Conservation (phyloP, 2,113 vertebrate genomes). For the Falco punctatus region DNA sequence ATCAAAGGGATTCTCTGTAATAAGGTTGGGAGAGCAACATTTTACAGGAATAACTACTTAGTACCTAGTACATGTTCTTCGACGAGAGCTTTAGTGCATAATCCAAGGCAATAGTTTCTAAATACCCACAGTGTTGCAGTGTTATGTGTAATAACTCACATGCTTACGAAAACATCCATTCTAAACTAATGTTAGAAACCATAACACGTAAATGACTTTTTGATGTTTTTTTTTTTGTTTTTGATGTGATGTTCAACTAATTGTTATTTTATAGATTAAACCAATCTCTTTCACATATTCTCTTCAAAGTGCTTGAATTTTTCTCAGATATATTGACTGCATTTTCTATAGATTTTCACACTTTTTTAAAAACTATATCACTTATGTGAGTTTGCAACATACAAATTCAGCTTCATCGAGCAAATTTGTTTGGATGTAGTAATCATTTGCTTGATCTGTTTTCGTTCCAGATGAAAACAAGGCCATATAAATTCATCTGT, state of each 20-base stretch:
- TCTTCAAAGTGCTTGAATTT: background rate
- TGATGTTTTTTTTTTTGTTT: background rate
- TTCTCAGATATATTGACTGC: background rate
- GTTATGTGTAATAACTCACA: background rate
- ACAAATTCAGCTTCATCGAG: background rate
- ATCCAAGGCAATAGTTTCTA: background rate
- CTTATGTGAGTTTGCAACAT: background rate
- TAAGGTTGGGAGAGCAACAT: background rate
- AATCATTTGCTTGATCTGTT: background rate
- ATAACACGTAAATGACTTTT: background rate
- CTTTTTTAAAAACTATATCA: background rate
- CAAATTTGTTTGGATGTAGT: background rate
- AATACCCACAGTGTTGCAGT: background rate
- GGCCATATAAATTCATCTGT: background rate
- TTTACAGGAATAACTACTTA: background rate
- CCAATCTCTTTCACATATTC: background rate
- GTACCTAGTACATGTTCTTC: background rate
- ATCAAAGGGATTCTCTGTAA: background rate
- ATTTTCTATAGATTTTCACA: background rate
- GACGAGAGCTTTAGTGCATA: background rate
- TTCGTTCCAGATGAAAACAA: background rate
- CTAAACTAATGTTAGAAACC: background rate
- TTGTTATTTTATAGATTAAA: background rate
- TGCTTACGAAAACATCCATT: background rate
- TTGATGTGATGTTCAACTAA: background rate